Evolutionary conservation across 2,797 vertebrate species (phyloP), one percentile per base, ranked within the genome.

Genomic region (Distichodus sexfasciatus): DNA sequence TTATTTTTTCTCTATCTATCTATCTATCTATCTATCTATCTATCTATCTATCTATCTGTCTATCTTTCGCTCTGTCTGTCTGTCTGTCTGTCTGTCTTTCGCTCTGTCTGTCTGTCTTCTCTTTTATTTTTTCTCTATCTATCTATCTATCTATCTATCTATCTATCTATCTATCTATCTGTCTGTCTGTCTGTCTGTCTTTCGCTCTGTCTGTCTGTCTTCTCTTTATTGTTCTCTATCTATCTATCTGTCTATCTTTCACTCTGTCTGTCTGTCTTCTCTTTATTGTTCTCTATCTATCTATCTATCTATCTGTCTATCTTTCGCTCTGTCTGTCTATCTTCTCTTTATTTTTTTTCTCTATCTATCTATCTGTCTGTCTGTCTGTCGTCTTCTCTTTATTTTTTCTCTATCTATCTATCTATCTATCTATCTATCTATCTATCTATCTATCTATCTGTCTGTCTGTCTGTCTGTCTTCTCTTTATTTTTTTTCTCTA

Each of bases 361-460:
- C n/a, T n/a, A n/a, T n/a, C n/a, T n/a, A 88, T 86, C 72, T 76
- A 76, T 57, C 69, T 77, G 74, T 74, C 77, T 82, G 78, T 79
- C 58, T 48, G 77, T 74, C 82, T 26, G 41, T 10, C 8, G 10
- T 21, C 19, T 10, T 6, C 44, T 60, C 23, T 41, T 15, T n/a
- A 26, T 29, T 60, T 26, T 43, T 24, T 28, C 12, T 43, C 26
- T 47, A 46, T 29, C 38, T 44, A 10, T 47, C 19, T 28, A 50
- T 33, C 48, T 66, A 15, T 46, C 9, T 57, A 11, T 46, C 26
- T 19, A 1, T 33, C 1, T 23, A 21, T 19, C 17, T 33, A 8
- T 14, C 15, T 21, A 9, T 9, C 29, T 19, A 17, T 54, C 31
- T 35, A 9, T 2, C 10, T 51, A 17, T 17, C 15, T 28, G 36